phyloP scores from a whole-genome alignment of 2,797 vertebrate species.

The Dendrocincla tyrannina region DNA sequence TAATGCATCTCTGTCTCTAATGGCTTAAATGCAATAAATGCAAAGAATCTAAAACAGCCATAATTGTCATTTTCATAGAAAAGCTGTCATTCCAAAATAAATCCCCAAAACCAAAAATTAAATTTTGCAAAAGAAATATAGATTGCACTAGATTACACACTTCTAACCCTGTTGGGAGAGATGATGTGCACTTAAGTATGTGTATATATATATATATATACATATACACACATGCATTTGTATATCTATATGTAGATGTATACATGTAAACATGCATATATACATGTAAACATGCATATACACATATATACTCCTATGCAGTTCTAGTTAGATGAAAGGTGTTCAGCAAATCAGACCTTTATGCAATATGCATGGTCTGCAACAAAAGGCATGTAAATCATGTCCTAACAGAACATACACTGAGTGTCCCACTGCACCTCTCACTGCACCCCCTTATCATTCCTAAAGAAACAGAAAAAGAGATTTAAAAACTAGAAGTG shows the following conservation, averaged over 20 bases:
- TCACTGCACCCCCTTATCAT: background rate
- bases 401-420: background rate
- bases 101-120: rapidly evolving
- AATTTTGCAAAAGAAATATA: background rate
- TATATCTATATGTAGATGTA: too few relatives aligned
- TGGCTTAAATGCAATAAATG: background rate
- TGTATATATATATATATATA: background rate
- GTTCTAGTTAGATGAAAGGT: background rate
- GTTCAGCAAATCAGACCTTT: background rate
- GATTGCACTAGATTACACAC: background rate
- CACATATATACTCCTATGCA: background rate
- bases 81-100: background rate
- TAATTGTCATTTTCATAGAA: background rate
- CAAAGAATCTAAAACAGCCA: background rate
- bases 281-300: background rate
- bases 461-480: background rate
- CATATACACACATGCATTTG: rapidly evolving
- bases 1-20: background rate
- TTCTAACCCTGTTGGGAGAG: background rate
- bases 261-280: background rate
- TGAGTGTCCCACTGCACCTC: background rate
- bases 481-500: background rate
- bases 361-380: background rate
- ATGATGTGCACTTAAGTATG: background rate
- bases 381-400: background rate